Percentiles rank a stretch among this genome's conserved stretches.
Conservation (phyloP, 2,888 invertebrate genomes). For the Stegana nigrithorax region DNA sequence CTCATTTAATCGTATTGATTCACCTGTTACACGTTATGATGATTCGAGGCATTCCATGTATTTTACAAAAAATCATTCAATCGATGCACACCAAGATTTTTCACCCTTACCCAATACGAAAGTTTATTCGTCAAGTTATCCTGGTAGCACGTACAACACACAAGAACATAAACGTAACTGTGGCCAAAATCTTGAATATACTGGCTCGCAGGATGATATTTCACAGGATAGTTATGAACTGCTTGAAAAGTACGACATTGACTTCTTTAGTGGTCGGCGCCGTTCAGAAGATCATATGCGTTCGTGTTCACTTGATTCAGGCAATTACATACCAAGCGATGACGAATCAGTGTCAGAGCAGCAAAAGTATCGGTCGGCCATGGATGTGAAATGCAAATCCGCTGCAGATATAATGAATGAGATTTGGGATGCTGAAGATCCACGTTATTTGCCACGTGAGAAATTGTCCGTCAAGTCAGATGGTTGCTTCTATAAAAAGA, state of each 20-base stretch:
- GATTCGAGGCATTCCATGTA: constrained; percentile 76
- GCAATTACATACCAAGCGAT: constrained; percentile 81
- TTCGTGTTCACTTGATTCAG: constrained; percentile 81
- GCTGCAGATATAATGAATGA: constrained; percentile 79
- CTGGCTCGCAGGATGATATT: constrained; percentile 85
- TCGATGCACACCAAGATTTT: constrained; percentile 78
- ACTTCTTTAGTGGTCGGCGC: constrained; percentile 63
- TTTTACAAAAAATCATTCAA: constrained; percentile 73
- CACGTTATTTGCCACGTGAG: constrained; percentile 79
- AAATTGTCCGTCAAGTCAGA: constrained; percentile 80
- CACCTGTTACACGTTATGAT: constrained; percentile 80
- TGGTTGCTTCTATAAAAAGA: constrained; percentile 79
- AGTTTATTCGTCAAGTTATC: constrained; percentile 88
- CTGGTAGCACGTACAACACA: constrained; percentile 79
- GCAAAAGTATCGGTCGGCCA: constrained; percentile 72
- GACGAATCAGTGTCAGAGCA: constrained; percentile 75
- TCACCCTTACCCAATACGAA: constrained; percentile 74
- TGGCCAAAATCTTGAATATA: constrained; percentile 68
- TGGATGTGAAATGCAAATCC: constrained; percentile 75
- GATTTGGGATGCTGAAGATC: constrained; percentile 83
- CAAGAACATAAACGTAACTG: constrained; percentile 71
- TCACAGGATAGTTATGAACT: constrained; percentile 91
- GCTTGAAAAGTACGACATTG: constrained; percentile 77
- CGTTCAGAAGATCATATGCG: constrained; percentile 71
- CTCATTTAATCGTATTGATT: constrained; percentile 72